These are phyloP conservation scores for Brenthis daphne DNA, from an alignment of 2,888 invertebrate species.

Conservation along the genomic window DNA sequence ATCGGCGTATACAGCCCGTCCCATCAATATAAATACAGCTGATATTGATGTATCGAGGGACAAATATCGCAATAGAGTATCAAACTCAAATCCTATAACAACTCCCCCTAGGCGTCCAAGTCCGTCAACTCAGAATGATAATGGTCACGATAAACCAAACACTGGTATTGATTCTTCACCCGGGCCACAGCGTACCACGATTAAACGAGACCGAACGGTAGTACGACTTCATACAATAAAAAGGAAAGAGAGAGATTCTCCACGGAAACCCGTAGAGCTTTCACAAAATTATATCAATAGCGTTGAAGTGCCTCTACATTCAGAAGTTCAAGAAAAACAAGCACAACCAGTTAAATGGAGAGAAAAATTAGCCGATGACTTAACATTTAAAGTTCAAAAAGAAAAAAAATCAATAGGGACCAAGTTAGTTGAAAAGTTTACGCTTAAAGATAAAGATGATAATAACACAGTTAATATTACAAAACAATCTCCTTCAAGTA, in stretches of 20 bases:
- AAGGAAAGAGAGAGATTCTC: slow-evolving; percentile 75
- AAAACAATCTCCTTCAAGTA: slow-evolving; percentile 25
- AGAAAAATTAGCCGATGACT: slow-evolving; percentile 84
- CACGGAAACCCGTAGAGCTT: slow-evolving; percentile 57
- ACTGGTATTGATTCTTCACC: slow-evolving; percentile 72
- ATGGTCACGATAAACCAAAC: slow-evolving; percentile 71
- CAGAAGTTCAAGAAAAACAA: slow-evolving; percentile 35
- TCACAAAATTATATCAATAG: slow-evolving; percentile 27
- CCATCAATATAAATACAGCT: slow-evolving; percentile 90
- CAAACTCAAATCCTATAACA: slow-evolving; percentile 42
- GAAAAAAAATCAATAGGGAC: slow-evolving; percentile 88
- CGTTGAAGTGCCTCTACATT: slow-evolving; percentile 31
- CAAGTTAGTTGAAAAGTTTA: slow-evolving; percentile 88
- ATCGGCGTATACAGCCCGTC: slow-evolving; percentile 78
- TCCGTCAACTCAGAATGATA: slow-evolving; percentile 58
- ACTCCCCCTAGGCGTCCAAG: slow-evolving; percentile 46
- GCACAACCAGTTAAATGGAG: slow-evolving; percentile 75
- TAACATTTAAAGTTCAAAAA: slow-evolving; percentile 73
- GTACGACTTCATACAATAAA: slow-evolving; percentile 87
- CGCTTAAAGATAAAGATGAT: slow-evolving; percentile 83
- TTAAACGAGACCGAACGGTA: slow-evolving; percentile 88
- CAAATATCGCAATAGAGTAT: slow-evolving; percentile 74
- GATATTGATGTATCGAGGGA: slow-evolving; percentile 92
- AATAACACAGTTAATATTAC: slow-evolving; percentile 41
- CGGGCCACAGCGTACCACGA: slow-evolving; percentile 77